Percentiles rank a stretch among this genome's conserved stretches.
These are phyloP conservation scores for Scaptomyza cyrtandrae DNA, from an alignment of 2,888 invertebrate species.

Conservation along the genomic window DNA sequence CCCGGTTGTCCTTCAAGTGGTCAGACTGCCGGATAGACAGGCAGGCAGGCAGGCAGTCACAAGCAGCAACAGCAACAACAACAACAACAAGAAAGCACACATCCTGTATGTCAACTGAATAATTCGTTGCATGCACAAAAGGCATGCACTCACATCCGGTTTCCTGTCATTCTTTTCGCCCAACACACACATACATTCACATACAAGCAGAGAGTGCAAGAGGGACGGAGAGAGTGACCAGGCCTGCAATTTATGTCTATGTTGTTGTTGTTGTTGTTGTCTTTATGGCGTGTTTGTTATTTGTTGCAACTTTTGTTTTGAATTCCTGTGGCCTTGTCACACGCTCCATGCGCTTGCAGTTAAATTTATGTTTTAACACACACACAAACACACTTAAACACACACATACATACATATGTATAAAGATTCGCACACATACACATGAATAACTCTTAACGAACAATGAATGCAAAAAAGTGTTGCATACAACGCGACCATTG, in stretches of 20 bases:
- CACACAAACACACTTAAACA: conserved; percentile 48
- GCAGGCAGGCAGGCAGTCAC: conserved; percentile 12
- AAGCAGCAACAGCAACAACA: conserved; percentile 48
- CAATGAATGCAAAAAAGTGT: conserved; percentile 65
- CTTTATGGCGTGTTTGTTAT: conserved; percentile 81
- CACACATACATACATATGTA: conserved; percentile 16
- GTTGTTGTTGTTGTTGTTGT: conserved; percentile 64
- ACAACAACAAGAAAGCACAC: conserved; percentile 73
- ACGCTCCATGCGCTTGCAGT: conserved; percentile 77
- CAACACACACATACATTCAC: conserved; percentile 18
- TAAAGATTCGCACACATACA: conserved; percentile 4
- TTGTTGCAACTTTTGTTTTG: conserved; percentile 81
- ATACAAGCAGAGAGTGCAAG: neutral
- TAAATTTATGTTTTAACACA: conserved; percentile 76
- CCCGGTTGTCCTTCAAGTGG: conserved; percentile 37
- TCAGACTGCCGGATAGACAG: conserved; percentile 27
- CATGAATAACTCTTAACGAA: conserved; percentile 64
- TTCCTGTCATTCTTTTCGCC: conserved; percentile 79
- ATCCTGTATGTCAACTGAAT: conserved; percentile 80
- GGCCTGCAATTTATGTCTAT: conserved; percentile 75
- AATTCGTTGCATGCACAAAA: conserved; percentile 81
- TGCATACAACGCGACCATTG: conserved; percentile 43
- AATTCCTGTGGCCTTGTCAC: conserved; percentile 81
- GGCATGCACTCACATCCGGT: conserved; percentile 80
- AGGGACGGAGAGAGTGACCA: conserved; percentile 28